These are phyloP conservation scores for Cossypha niveicapilla DNA, from an alignment of 2,797 vertebrate genomes.

Conservation along the genomic window DNA sequence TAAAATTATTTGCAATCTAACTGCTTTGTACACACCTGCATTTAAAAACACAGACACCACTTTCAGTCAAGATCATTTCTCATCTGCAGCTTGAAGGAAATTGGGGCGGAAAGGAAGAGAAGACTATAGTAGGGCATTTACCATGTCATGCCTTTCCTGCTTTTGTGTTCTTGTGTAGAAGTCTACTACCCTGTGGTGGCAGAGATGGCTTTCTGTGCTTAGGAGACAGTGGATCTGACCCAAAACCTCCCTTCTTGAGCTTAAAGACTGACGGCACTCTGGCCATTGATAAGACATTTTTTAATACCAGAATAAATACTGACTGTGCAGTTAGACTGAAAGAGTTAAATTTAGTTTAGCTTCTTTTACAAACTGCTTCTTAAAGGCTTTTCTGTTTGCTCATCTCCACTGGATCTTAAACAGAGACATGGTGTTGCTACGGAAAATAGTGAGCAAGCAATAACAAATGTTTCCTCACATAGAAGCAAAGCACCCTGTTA, in stretches of 20 bases:
- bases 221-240: neutral
- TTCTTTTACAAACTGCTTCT: neutral
- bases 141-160: neutral
- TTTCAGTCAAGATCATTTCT: neutral
- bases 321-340: neutral
- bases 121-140: neutral
- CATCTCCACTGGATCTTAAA: slow-evolving; percentile 19
- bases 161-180: neutral
- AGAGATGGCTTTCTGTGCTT: neutral
- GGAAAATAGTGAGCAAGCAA: slow-evolving; percentile 22
- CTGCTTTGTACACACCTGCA: neutral
- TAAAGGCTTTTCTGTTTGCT: slow-evolving; percentile 62
- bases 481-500: slow-evolving; percentile 32
- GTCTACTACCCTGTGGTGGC: neutral
- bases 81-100: neutral
- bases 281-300: neutral
- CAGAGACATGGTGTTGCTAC: slow-evolving; percentile 55
- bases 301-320: neutral
- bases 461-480: slow-evolving; percentile 28
- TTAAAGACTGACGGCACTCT: neutral
- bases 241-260: neutral
- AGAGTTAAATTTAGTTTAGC: slow-evolving; percentile 17
- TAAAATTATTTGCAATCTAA: neutral
- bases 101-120: neutral
- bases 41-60: neutral